phyloP scores from a whole-genome alignment of 2,113 vertebrate genomes.

The Crotalus horridus region DNA sequence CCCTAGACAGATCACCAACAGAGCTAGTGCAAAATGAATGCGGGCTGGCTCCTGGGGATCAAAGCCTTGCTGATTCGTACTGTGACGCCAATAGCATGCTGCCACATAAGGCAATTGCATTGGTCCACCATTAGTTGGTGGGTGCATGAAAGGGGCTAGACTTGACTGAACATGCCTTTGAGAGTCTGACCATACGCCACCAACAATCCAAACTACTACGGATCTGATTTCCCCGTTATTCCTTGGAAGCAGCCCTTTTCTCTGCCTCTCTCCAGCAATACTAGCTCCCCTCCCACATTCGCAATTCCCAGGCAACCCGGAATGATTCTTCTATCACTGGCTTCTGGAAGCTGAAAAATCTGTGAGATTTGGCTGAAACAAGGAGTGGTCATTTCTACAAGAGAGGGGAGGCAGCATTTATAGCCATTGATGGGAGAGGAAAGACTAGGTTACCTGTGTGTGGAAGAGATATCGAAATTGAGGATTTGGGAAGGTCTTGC shows the following conservation, averaged over 20 bases:
- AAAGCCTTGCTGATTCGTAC: background rate
- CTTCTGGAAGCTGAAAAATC: background rate
- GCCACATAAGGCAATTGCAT: background rate
- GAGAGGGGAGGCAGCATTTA: background rate
- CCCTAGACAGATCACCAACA: background rate
- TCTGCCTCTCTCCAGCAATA: background rate
- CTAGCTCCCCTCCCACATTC: background rate
- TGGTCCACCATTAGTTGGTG: background rate
- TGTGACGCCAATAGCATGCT: background rate
- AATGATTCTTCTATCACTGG: background rate
- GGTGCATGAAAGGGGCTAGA: too few relatives aligned
- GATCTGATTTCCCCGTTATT: background rate
- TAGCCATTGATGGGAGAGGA: background rate
- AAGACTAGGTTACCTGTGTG: background rate
- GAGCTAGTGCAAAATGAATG: background rate
- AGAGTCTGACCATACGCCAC: background rate
- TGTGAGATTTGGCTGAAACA: background rate
- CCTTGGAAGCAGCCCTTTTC: background rate
- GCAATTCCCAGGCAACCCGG: background rate
- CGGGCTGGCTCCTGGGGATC: background rate
- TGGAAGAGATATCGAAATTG: background rate
- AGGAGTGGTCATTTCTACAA: background rate
- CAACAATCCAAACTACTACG: background rate
- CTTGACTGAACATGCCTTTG: too few relatives aligned
- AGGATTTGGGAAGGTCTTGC: background rate